Base-by-base conservation (phyloP, 2,888 invertebrate genomes). In the Lithophane semibrunnea region DNA sequence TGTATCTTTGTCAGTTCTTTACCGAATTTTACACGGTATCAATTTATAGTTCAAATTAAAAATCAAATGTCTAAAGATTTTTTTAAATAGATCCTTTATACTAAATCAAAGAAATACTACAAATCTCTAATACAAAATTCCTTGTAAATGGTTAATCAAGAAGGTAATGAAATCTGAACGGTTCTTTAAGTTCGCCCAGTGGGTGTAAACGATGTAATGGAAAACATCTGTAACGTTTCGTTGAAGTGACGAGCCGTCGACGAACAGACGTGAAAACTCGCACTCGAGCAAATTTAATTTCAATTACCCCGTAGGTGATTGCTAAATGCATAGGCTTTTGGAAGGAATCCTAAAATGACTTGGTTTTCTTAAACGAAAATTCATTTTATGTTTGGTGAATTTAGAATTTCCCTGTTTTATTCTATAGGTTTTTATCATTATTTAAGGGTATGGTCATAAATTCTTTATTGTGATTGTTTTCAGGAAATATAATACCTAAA, bases 201-300 rank as follows among this genome's bases (percentile, higher is more conserved):
- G 80, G 69, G 75, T 70, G 79, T 75, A 52, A 77, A 60, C 47
- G 63, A 47, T 82, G 72, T 65, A 66, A 85, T 76, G 75, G 60
- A 69, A 77, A 83, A 85, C 88, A 88, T 85, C 79, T 86, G 87
- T 79, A 80, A 60, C 70, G 18, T 73, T 68, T 66, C 68, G 71
- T 12, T 16, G 42, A 54, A 60, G 54, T 60, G 74, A 77, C 47
- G 58, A 75, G 67, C 16, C 49, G 86, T 61, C 66, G 49, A 60
- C 54, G 54, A 44, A n/a, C 47, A 65, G 61, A 69, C 73, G 65
- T 61, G 60, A 58, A 69, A 77, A 60, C 58, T 54, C 44, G 60
- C 54, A 29, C 52, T 66, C 29, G 10, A 42, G 37, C 29, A 56
- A 64, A 82, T 72, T 77, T 65, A 56, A 74, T 37, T 71, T 72